A percentile compares a stretch with the other conserved stretches of the same genome.
These are phyloP conservation scores for Pedicia rivosa DNA, from an alignment of 2,888 invertebrate species.

Conservation along the genomic window DNA sequence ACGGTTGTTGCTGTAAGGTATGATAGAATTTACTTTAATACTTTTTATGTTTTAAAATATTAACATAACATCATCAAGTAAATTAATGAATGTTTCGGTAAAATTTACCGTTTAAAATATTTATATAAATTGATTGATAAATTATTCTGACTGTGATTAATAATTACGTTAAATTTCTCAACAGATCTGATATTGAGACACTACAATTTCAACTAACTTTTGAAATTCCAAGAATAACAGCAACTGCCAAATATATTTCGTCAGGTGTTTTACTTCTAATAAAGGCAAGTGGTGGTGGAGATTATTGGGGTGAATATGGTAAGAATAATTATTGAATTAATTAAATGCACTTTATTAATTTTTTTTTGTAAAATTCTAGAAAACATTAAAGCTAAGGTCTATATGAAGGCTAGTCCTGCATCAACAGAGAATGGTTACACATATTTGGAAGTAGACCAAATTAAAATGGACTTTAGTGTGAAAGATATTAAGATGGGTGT, in stretches of 20 bases:
- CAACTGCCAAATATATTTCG: slow-evolving; percentile 63
- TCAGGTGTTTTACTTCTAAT: slow-evolving; percentile 65
- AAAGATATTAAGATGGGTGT: slow-evolving; percentile 73
- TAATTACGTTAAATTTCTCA: slow-evolving; percentile 14
- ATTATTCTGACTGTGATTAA: not conserved
- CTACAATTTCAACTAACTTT: slow-evolving; percentile 68
- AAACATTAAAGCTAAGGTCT: slow-evolving; percentile 69
- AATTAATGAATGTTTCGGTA: no score
- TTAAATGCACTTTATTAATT: slow-evolving; percentile 1
- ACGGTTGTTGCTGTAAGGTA: slow-evolving; percentile 65
- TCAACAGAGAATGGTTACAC: slow-evolving; percentile 41
- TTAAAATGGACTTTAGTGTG: slow-evolving; percentile 76
- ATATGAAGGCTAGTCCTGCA: slow-evolving; percentile 56
- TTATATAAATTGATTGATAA: not conserved
- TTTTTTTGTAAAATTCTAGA: slow-evolving; percentile 34
- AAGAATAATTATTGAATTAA: slow-evolving; percentile 13
- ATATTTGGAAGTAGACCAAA: slow-evolving; percentile 52
- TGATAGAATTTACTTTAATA: no score
- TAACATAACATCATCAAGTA: not conserved
- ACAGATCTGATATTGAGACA: slow-evolving; percentile 57
- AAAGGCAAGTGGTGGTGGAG: slow-evolving; percentile 70
- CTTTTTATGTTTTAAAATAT: slow-evolving; percentile 16
- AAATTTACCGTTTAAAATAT: not conserved
- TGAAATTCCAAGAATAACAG: slow-evolving; percentile 64
- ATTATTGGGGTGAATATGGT: slow-evolving; percentile 86